Base-by-base conservation (phyloP, 2,797 vertebrate genomes). In the Tarsius wallacei region DNA sequence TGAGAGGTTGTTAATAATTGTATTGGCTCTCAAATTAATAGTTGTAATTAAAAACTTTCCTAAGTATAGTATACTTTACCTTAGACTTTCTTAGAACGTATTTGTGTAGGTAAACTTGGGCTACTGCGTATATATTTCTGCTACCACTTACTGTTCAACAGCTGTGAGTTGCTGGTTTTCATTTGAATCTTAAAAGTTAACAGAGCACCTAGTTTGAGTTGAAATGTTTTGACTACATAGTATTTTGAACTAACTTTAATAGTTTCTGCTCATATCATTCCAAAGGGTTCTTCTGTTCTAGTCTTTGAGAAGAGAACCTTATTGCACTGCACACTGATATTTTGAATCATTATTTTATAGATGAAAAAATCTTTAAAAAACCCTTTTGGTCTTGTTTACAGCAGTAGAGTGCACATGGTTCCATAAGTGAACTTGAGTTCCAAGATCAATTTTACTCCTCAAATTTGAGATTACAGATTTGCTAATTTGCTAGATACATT, bases 221-320 rank as follows among this genome's bases (percentile, higher is more conserved):
- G 36, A 36, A 84, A 94, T 89, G 15, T 95, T 95, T 90, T 68
- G 28, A 70, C 86, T 97, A 96, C 90, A 87, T 97, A 66, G 51
- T 97, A 91, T 68, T 96, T 97, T 86, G 57, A 97, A 66, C 91
- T 70, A 61, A 89, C 33, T 53, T 13, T 61, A 90, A 59, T 57
- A 36, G 19, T 53, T 93, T 95, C 87, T 61, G 14, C 13, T 97
- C 14, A 31, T 85, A 24, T 89, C 97, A 97, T 98, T 97, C 97
- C 74, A 96, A 86, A 47, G 7, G 90, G 61, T 98, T 98, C 89
- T 97, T 94, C 61, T 97, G 7, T 98, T 97, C 87, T 93, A 96
- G 93, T 97, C 83, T 98, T 98, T 97, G 96, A 96, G 97, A 96
- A 98, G 88, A 97, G 86, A 96, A 91, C 97, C 88, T 98, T 0